phyloP scores from a whole-genome alignment of 1,140 invertebrate species.

The Zeugodacus cucurbitae region DNA sequence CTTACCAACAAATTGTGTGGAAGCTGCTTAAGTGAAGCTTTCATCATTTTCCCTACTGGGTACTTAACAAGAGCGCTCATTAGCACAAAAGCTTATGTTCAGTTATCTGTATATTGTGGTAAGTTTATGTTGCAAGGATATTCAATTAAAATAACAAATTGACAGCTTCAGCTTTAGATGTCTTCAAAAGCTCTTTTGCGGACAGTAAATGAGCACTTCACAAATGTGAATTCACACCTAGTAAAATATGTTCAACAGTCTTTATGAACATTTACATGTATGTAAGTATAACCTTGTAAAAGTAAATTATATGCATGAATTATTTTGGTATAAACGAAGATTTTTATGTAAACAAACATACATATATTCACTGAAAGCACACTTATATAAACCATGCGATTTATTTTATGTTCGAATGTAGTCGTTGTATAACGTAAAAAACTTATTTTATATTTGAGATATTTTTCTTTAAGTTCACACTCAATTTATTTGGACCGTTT shows the following conservation, averaged over 20 bases:
- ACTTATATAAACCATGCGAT: too few species aligned
- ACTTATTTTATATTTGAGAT: too few species aligned
- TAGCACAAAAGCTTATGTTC: neutral
- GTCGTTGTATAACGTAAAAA: too few species aligned
- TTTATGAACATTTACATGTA: too few species aligned
- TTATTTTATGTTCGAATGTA: too few species aligned
- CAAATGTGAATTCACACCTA: neutral
- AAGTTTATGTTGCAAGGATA: constrained; percentile 2
- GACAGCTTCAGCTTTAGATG: neutral
- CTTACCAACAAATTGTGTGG: neutral
- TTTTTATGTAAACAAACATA: neutral
- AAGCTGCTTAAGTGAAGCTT: neutral
- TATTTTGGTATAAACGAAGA: neutral
- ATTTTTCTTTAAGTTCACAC: too few species aligned
- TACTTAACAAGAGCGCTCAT: neutral
- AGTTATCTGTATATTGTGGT: neutral
- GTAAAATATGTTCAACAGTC: neutral
- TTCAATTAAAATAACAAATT: constrained; percentile 19
- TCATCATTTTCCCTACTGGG: neutral
- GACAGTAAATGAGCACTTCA: neutral
- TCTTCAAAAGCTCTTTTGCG: neutral
- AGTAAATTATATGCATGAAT: too few species aligned
- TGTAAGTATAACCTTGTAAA: too few species aligned
- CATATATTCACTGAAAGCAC: neutral
- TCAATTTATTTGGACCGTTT: too few species aligned